Base-by-base conservation (phyloP, 2,113 vertebrate species). In the Scortum barcoo region DNA sequence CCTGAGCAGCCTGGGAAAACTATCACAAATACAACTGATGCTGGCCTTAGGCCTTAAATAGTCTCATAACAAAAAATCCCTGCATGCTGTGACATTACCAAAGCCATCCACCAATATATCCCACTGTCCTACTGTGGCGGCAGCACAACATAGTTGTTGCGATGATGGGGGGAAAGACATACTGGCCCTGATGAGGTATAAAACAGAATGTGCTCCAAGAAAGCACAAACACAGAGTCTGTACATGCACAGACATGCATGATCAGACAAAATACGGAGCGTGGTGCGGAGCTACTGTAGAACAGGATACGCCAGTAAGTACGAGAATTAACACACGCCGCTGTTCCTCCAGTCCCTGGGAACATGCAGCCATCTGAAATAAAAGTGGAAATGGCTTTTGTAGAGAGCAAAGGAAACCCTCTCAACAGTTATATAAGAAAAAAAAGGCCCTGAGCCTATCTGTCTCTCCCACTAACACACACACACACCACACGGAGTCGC, bases 371-470 rank as follows among this genome's bases (percentile, higher is more conserved):
- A 81, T 84, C 80, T 88, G 85, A 91, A 88, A 78, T 70, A 83
- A 81, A 84, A 79, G 76, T 71, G 44, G 66, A 88, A 83, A 88
- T 74, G 60, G 72, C 81, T 92, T 89, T 91, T 86, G 71, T 74
- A 74, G 54, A 40, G 50, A 90, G 88, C 68, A 83, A 71, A 87
- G 67, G 77, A 91, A 91, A 88, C 79, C 69, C 74, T 90, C 87
- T 88, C 67, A 56, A 77, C 54, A 65, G 76, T 93, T 93, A 93
- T 51, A 71, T 93, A 93, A 93, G 89, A 86, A 66, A 84, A 86
- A 84, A 86, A 88, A 81, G 72, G 87, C 86, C 87, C 78, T 48
- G 84, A 89, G 88, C 84, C 44, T 79, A 33, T 84, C 66, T 63
- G 36, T 82, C 66, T 81, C 53, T 22, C 50, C 77, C 65, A 13